phyloP scores from a whole-genome alignment of 1,140 invertebrate species.

The Meloidogyne exigua region DNA sequence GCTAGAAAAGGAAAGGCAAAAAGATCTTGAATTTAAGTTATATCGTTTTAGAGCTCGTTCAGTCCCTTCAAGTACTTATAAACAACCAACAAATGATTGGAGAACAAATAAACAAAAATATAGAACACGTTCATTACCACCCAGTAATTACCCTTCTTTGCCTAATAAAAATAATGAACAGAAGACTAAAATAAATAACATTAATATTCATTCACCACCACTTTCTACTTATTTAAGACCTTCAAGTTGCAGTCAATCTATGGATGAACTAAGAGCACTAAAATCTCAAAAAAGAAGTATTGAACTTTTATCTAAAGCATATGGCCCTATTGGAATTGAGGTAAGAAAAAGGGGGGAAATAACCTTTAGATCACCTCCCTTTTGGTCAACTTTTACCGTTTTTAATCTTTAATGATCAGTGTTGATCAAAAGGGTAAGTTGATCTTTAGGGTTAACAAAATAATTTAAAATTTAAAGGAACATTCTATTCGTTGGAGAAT shows the following conservation, averaged over 20 bases:
- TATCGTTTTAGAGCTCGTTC: slow-evolving; percentile 20
- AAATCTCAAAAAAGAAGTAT: slow-evolving; percentile 8
- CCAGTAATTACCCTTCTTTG: neutral
- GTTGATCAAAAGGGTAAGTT: too few relatives aligned
- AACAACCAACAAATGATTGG: slow-evolving; percentile 25
- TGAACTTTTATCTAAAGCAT: slow-evolving; percentile 15
- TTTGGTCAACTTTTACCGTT: too few relatives aligned
- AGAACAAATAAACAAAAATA: neutral
- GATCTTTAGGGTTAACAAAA: too few relatives aligned
- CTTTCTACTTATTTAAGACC: slow-evolving; percentile 23
- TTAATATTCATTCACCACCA: neutral
- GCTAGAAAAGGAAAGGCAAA: slow-evolving; percentile 26
- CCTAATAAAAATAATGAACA: neutral
- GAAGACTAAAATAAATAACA: too few relatives aligned
- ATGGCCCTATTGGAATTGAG: slow-evolving; percentile 24
- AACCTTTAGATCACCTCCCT: too few relatives aligned
- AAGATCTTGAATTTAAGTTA: neutral
- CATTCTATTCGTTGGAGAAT: slow-evolving; percentile 35
- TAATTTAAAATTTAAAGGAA: slow-evolving; percentile 13
- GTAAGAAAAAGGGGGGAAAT: slow-evolving; percentile 9
- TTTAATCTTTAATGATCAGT: too few relatives aligned
- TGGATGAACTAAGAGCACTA: slow-evolving; percentile 9
- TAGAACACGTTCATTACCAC: neutral
- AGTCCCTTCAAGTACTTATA: slow-evolving; percentile 28
- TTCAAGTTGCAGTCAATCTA: neutral